A percentile compares a stretch with the other conserved stretches of the same genome.
Conservation (phyloP, 2,888 invertebrate genomes). For the Anoncus sp. region DNA sequence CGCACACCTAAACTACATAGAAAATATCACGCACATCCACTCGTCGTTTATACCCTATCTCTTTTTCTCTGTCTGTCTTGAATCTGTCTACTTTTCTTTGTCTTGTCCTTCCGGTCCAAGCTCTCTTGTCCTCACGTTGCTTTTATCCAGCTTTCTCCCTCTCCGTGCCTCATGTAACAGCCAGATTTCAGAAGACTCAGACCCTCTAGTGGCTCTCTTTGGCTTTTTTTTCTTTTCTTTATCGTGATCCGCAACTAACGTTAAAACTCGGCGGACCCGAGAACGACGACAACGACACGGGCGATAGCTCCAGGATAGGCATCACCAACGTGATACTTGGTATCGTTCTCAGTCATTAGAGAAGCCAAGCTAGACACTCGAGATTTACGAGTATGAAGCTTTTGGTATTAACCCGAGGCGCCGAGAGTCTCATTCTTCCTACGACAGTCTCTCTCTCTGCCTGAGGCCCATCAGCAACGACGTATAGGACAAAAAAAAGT, state of each 20-base stretch:
- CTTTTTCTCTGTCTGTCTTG: slow-evolving; percentile 15
- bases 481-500: background rate
- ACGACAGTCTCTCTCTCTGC: slow-evolving; percentile 1
- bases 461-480: slow-evolving; percentile 16
- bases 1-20: slow-evolving; percentile 17
- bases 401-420: slow-evolving; percentile 52
- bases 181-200: slow-evolving; percentile 5
- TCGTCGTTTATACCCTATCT: slow-evolving; percentile 12
- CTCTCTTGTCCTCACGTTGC: slow-evolving; percentile 50
- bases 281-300: slow-evolving; percentile 44
- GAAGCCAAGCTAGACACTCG: slow-evolving; percentile 43
- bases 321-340: slow-evolving; percentile 46
- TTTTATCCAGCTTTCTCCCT: slow-evolving; percentile 48
- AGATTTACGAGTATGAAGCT: slow-evolving; percentile 33
- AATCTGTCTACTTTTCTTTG: slow-evolving; percentile 4
- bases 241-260: slow-evolving; percentile 32
- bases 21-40: slow-evolving; percentile 26
- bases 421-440: slow-evolving; percentile 39
- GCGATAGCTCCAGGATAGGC: slow-evolving; percentile 31
- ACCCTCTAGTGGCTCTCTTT: background rate
- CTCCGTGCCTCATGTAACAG: slow-evolving; percentile 16
- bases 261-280: slow-evolving; percentile 47
- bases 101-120: slow-evolving; percentile 12
- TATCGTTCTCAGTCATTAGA: slow-evolving; percentile 57
- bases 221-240: slow-evolving; percentile 10